Evolutionary conservation across 2,113 vertebrate genomes (phyloP), one percentile per base, ranked within the genome.

Genomic region (Cyprinodon brontotheroides): DNA sequence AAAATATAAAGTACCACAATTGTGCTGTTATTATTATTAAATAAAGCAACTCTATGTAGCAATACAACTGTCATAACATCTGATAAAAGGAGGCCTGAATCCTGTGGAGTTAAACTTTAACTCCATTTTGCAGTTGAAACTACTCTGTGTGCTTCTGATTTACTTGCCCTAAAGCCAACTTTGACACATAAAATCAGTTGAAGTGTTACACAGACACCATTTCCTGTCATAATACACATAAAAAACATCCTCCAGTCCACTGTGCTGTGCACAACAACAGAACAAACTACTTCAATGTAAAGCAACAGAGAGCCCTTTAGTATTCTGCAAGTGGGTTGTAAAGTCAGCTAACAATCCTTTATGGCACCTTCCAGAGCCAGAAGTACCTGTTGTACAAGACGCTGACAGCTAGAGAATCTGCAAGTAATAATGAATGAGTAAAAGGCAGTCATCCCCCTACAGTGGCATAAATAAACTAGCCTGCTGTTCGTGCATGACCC

Each of bases 401-500:
- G 15, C 70, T 71, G 87, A 84, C 68, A 71, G 61, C 69, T 65
- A 39, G 47, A 72, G 74, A 82, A 74, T 79, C 79, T 68, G 73
- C 17, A 39, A 65, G 68, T 77, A 86, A 86, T 86, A 86, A 86
- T 83, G 61, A 87, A 89, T 82, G 76, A 82, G 82, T 80, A 75
- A 78, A 85, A 82, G 78, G 64, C 79, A 86, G 82, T 79, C 79
- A 85, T 79, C 78, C 69, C 41, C 65, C 72, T 67, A 83, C 79
- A 80, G 70, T 74, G 64, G 75, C 74, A 84, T 85, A 81, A 90
- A 89, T 81, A 85, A 90, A 85, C 80, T 64, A 72, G 66, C 81
- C 82, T 48, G 86, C 88, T 89, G 89, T 87, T 87, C 83, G 48
- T 68, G 73, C 72, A 82, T 86, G 83, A 91, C 91, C 89, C 85